Percentiles rank a stretch among this genome's conserved stretches.
phyloP scores from a whole-genome alignment of 2,888 invertebrate species.

The Ophion costatus region DNA sequence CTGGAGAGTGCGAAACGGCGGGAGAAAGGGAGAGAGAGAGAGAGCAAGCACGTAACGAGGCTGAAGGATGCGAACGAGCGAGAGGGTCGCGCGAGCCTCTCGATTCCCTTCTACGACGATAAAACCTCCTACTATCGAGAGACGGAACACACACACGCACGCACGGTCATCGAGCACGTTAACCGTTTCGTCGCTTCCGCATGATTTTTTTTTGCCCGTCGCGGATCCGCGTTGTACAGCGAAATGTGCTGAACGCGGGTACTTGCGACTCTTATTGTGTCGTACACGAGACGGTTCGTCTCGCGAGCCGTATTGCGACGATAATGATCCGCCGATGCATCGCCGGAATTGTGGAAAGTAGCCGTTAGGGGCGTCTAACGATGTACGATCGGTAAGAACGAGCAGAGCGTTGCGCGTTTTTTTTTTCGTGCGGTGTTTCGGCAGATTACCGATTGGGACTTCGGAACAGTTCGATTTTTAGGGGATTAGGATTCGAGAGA shows the following conservation, averaged over 20 bases:
- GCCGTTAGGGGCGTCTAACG: background rate
- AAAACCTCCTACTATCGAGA: constrained; percentile 34
- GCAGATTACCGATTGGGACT: too few species aligned
- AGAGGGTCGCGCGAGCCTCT: constrained; percentile 30
- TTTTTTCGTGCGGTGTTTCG: too few species aligned
- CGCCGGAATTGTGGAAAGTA: background rate
- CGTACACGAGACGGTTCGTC: background rate
- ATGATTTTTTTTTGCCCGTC: constrained; percentile 1
- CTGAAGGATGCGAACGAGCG: background rate
- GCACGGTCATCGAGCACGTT: constrained; percentile 18
- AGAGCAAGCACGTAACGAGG: background rate
- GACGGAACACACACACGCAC: constrained; percentile 1
- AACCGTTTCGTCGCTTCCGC: constrained; percentile 10
- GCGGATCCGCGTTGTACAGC: background rate
- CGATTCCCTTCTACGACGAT: constrained; percentile 46
- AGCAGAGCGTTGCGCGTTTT: too few species aligned
- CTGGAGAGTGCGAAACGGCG: too few species aligned
- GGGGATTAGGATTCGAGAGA: too few species aligned
- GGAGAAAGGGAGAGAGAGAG: constrained; percentile 26
- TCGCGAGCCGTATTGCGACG: background rate
- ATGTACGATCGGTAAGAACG: background rate
- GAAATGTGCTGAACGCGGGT: background rate
- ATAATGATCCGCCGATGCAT: background rate
- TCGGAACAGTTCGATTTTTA: too few species aligned
- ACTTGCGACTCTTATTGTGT: background rate